Base-by-base conservation (phyloP, 2,797 vertebrate genomes). In the Cyprinodon diabolis region DNA sequence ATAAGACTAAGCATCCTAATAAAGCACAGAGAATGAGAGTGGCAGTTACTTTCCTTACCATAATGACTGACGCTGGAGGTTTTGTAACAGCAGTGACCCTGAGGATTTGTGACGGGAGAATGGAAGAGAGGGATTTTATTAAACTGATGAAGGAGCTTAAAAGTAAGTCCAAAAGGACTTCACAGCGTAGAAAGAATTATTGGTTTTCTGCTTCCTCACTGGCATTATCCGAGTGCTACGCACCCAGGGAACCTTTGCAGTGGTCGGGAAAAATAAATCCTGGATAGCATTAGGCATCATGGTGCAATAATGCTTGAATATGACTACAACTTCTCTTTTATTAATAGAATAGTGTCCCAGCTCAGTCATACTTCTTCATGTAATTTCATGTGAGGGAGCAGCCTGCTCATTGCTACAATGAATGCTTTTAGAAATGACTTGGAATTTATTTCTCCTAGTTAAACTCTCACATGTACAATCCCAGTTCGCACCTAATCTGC, bases 271-370 rank as follows among this genome's bases (percentile, higher is more conserved):
- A 88, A 90, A 93, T 94, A 94, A 94, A 91, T 93, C 87, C 80
- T 70, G 68, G 75, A 88, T 88, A 92, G 87, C 77, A 72, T 90
- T 89, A 75, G 89, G 87, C 84, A 92, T 92, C 90, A 91, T 89
- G 87, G 87, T 80, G 87, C 85, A 87, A 91, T 93, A 93, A 93
- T 93, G 88, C 91, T 92, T 92, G 89, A 91, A 92, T 84, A 87
- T 58, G 71, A 84, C 89, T 77, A 78, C 73, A 71, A 25, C 57
- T 84, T 81, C 62, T 75, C 75, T 88, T 92, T 91, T 86, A 92
- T 91, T 94, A 90, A 93, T 90, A 89, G 82, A 91, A 91, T 78
- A 83, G 81, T 77, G 86, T 87, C 82, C 86, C 71, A 66, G 70
- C 69, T 89, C 76, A 72, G 83, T 91, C 86, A 85, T 77, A 90